These are phyloP conservation scores for Vollenhovia emeryi DNA, from an alignment of 1,140 invertebrate genomes.

Conservation along the genomic window DNA sequence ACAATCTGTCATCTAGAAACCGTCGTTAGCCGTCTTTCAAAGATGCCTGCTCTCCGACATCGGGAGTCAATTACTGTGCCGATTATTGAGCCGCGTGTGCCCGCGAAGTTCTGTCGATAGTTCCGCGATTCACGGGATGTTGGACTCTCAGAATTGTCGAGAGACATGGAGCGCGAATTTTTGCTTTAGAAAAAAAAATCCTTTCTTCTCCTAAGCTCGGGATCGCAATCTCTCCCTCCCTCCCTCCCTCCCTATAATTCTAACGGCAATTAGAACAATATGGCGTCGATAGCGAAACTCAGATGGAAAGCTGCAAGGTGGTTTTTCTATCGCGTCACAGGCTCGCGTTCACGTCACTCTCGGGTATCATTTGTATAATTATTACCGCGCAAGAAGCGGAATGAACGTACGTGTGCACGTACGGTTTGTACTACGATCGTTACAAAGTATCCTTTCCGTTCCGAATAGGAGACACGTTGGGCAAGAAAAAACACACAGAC, in stretches of 20 bases:
- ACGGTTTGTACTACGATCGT: not conserved
- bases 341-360: slow-evolving; percentile 8
- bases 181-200: not conserved
- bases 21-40: slow-evolving; percentile 77
- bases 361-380: slow-evolving; percentile 17
- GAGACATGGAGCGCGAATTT: not conserved
- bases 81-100: slow-evolving; percentile 34
- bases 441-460: slow-evolving; percentile 24
- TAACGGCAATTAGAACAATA: slow-evolving; percentile 2
- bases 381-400: slow-evolving; percentile 15
- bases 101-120: not conserved
- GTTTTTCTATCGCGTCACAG: slow-evolving; percentile 4
- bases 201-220: not conserved
- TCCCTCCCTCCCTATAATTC: too few species aligned
- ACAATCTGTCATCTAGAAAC: slow-evolving; percentile 85
- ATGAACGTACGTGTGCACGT: not conserved
- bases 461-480: slow-evolving; percentile 10
- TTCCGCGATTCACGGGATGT: not conserved
- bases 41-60: slow-evolving; percentile 40
- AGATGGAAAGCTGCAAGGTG: not conserved
- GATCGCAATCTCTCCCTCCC: not conserved
- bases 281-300: not conserved
- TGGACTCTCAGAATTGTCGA: not conserved
- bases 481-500: slow-evolving; percentile 11
- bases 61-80: slow-evolving; percentile 10